Percentiles rank a stretch among this genome's conserved stretches.
Evolutionary conservation across 2,113 vertebrate species (phyloP).

Genomic region (Pomatostomus ruficeps): DNA sequence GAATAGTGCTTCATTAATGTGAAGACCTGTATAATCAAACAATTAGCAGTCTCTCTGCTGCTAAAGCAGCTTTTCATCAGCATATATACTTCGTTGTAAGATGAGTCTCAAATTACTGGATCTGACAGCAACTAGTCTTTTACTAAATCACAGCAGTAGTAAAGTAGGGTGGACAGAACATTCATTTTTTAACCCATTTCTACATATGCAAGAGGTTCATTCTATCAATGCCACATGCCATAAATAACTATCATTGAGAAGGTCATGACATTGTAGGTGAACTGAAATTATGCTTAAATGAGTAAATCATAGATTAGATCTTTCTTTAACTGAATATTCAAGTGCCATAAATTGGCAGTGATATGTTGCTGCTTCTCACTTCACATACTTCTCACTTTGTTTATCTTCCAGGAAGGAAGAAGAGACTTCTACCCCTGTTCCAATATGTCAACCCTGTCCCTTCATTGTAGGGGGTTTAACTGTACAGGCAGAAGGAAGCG

Average conservation of each 20-base stretch:
- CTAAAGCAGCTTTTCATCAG: constrained; percentile 91
- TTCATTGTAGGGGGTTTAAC: background rate
- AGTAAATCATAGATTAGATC: background rate
- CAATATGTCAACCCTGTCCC: background rate
- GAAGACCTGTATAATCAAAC: constrained; percentile 99
- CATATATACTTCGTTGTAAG: constrained; percentile 82
- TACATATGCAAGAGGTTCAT: background rate
- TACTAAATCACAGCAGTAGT: constrained; percentile 31
- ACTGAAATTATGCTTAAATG: background rate
- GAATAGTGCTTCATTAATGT: constrained; percentile 99
- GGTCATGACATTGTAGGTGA: background rate
- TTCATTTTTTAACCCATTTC: background rate
- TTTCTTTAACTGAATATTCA: background rate
- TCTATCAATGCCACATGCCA: background rate
- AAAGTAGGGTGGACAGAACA: constrained; percentile 18
- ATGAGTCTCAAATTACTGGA: constrained; percentile 73
- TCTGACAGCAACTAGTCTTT: constrained; percentile 71
- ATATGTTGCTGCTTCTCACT: background rate
- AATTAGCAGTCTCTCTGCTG: constrained; percentile 91
- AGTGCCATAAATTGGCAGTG: background rate
- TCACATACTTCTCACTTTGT: background rate
- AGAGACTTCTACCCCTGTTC: background rate
- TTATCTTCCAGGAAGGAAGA: background rate
- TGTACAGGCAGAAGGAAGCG: background rate
- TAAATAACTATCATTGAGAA: background rate